Conservation (phyloP, 2,888 invertebrate genomes). For the Ornithoptera priamus region DNA sequence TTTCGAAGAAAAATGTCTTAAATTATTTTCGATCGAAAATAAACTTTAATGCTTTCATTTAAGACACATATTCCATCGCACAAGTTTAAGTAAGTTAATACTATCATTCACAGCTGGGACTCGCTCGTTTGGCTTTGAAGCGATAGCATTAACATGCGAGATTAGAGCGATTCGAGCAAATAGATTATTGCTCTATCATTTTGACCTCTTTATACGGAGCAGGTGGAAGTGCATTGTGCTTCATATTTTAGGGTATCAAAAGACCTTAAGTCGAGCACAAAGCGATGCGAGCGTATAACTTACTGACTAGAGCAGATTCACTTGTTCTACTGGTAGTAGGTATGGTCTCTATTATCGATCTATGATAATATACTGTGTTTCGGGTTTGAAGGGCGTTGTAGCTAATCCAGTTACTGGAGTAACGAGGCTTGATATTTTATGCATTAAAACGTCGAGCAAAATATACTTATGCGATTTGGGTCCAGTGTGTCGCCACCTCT, state of each 20-base stretch:
- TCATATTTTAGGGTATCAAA: neutral
- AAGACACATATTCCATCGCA: slow-evolving; percentile 15
- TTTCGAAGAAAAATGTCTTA: neutral
- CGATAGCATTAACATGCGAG: slow-evolving; percentile 34
- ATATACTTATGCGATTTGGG: too few species aligned
- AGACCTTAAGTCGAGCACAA: too few species aligned
- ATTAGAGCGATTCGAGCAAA: slow-evolving; percentile 34
- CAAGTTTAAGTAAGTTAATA: slow-evolving; percentile 48
- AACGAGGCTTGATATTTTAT: too few species aligned
- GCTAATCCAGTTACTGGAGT: too few species aligned
- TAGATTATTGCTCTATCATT: slow-evolving; percentile 43
- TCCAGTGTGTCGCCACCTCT: neutral
- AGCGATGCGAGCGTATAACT: too few species aligned
- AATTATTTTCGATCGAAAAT: neutral
- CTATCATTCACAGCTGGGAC: slow-evolving; percentile 38
- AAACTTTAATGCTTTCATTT: neutral
- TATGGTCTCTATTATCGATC: too few species aligned
- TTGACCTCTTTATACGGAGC: slow-evolving; percentile 10
- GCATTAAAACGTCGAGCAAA: too few species aligned
- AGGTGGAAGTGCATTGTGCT: slow-evolving; percentile 11
- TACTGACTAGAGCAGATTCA: too few species aligned
- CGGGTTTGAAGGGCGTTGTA: too few species aligned
- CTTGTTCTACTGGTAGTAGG: too few species aligned
- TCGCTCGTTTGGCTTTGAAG: slow-evolving; percentile 38
- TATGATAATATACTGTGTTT: too few species aligned